Evolutionary conservation across 2,113 vertebrate species (phyloP), one percentile per base, ranked within the genome.

Genomic region (Lampris megalopsis): DNA sequence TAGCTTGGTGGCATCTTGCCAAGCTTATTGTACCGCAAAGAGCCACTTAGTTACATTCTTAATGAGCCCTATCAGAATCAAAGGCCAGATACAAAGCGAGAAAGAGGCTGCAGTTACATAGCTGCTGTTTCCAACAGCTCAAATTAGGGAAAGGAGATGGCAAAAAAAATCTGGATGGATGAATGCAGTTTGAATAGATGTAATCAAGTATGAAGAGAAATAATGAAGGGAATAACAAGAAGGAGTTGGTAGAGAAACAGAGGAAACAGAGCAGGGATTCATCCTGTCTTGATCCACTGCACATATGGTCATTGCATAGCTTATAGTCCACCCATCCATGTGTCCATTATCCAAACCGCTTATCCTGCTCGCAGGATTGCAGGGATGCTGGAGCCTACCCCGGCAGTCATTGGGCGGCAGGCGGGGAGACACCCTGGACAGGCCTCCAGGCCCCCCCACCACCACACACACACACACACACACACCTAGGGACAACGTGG

Each of bases 11-110:
- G 48, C 24, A 49, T 48, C 7, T 40, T 59, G 79, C 36, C 71
- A 59, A 63, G 43, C 60, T 58, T 45, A 5, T 62, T 59, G 7
- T n/a, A 73, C n/a, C 53, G 13, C 59, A 45, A 38, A 38, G 11
- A 59, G 48, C 63, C 79, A 58, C 56, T 47, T 54, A 59, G 42
- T 59, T 71, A 45, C 68, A 52, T 71, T 78, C 53, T 48, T 73
- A 73, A 73, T 57, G 73, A 62, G 43, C 60, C 76, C 40, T 73
- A 63, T 85, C 38, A 63, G 52, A 24, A 68, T 56, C 36, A 78
- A 70, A 79, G 68, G 41, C 40, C 43, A 49, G 60, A 67, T 24
- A 72, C 50, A 68, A 65, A 73, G 67, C 9, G 52, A 63, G 13
- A 43, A 41, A 8, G 48, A 67, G 75, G 60, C 54, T 41, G 36